Conservation (phyloP, 64 coral and sea anemone genomes). For the Anthopleura sola region DNA sequence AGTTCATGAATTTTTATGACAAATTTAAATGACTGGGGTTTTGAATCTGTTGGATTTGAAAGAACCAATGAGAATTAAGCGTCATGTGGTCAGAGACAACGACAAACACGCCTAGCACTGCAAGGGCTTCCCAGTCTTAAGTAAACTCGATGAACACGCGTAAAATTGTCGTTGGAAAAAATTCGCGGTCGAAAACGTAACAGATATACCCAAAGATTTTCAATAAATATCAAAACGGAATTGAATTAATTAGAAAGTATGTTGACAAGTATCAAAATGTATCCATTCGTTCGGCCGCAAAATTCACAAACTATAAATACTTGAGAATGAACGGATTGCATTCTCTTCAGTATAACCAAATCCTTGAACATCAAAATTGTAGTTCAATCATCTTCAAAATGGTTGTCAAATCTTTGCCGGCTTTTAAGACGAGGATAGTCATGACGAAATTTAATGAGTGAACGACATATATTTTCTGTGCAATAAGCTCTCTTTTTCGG, state of each 20-base stretch:
- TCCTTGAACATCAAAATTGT: neutral
- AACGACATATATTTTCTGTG: neutral
- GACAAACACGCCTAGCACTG: neutral
- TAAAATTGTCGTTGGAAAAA: neutral
- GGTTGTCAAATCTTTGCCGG: neutral
- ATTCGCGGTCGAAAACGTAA: neutral
- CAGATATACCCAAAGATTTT: neutral
- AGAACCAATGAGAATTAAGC: neutral
- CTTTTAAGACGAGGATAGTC: neutral
- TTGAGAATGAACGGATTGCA: neutral
- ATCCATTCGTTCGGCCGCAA: neutral
- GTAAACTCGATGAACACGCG: neutral
- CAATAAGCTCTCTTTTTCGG: conserved; percentile 3
- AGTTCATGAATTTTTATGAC: neutral
- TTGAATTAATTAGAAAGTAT: neutral
- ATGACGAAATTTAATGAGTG: neutral
- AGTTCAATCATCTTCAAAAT: neutral
- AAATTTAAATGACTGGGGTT: neutral
- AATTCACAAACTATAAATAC: neutral
- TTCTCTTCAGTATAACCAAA: neutral
- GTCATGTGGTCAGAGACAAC: neutral
- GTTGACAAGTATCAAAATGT: neutral
- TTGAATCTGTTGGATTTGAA: neutral
- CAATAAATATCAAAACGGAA: neutral
- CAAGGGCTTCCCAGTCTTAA: neutral